Evolutionary conservation across 1,140 invertebrate species (phyloP).

Genomic region (Cyclargus thomasi): DNA sequence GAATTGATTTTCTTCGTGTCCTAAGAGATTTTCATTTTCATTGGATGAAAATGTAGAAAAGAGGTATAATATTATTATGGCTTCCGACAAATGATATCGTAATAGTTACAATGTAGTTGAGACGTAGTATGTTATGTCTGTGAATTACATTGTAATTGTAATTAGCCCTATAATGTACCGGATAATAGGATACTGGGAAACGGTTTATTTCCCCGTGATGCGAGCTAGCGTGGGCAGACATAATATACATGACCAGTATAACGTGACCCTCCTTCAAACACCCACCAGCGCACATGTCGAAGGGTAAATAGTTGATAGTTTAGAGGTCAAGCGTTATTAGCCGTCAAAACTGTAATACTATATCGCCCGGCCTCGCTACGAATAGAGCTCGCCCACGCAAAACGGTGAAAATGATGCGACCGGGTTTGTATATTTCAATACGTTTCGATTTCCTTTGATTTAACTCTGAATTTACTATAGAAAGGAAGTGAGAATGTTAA

Average conservation of each 20-base stretch:
- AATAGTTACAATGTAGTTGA: background rate
- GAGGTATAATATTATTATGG: too few relatives aligned
- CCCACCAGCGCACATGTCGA: constrained; percentile 4
- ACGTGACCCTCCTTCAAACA: constrained; percentile 26
- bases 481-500: background rate
- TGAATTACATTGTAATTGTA: constrained; percentile 2
- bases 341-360: constrained; percentile 57
- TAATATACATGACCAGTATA: constrained; percentile 40
- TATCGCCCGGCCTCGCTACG: constrained; percentile 65
- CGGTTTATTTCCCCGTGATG: constrained; percentile 32
- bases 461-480: background rate
- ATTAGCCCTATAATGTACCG: constrained; percentile 10
- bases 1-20: too few relatives aligned
- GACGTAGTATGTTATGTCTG: constrained; percentile 12
- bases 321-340: constrained; percentile 45
- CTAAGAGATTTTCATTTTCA: too few relatives aligned
- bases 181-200: constrained; percentile 16
- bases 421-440: constrained; percentile 14
- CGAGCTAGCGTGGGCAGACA: constrained; percentile 43
- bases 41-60: too few relatives aligned
- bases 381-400: constrained; percentile 63
- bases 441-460: constrained; percentile 13
- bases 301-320: constrained; percentile 19
- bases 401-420: constrained; percentile 41
- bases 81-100: too few relatives aligned